phyloP scores from a whole-genome alignment of 2,888 invertebrate genomes.

The Athrips mouffetella region DNA sequence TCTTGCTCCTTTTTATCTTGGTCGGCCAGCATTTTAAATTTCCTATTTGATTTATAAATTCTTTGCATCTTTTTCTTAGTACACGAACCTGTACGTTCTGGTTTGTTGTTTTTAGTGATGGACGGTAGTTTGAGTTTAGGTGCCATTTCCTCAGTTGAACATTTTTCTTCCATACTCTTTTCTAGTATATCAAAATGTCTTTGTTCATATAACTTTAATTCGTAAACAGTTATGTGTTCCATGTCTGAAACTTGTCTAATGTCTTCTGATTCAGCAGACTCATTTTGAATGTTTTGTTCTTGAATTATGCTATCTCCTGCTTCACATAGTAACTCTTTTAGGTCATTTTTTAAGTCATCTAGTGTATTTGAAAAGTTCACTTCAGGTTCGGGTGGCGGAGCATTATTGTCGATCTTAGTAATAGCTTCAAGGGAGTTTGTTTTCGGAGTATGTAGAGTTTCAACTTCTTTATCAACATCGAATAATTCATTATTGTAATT shows the following conservation, averaged over 20 bases:
- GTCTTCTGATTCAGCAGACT: constrained; percentile 24
- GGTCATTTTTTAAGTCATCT: constrained; percentile 54
- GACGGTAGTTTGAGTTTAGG: constrained; percentile 53
- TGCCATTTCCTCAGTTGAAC: constrained; percentile 20
- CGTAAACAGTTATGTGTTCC: constrained; percentile 67
- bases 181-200: constrained; percentile 16
- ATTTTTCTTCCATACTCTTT: constrained; percentile 18
- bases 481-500: constrained; percentile 30
- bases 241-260: constrained; percentile 51
- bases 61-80: constrained; percentile 47
- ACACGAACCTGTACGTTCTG: constrained; percentile 36
- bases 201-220: constrained; percentile 48
- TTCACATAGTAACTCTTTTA: constrained; percentile 51
- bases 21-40: constrained; percentile 50
- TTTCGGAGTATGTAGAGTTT: constrained; percentile 58
- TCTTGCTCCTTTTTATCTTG: constrained; percentile 48
- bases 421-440: constrained; percentile 62
- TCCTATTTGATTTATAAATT: constrained; percentile 48
- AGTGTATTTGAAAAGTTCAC: constrained; percentile 54
- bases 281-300: constrained; percentile 20
- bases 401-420: constrained; percentile 28
- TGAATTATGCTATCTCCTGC: constrained; percentile 32
- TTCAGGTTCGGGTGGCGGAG: constrained; percentile 24
- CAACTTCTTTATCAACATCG: constrained; percentile 39
- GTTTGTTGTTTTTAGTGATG: constrained; percentile 54